Conservation (phyloP, 2,888 invertebrate genomes). For the Callyntrura guangdongensis region DNA sequence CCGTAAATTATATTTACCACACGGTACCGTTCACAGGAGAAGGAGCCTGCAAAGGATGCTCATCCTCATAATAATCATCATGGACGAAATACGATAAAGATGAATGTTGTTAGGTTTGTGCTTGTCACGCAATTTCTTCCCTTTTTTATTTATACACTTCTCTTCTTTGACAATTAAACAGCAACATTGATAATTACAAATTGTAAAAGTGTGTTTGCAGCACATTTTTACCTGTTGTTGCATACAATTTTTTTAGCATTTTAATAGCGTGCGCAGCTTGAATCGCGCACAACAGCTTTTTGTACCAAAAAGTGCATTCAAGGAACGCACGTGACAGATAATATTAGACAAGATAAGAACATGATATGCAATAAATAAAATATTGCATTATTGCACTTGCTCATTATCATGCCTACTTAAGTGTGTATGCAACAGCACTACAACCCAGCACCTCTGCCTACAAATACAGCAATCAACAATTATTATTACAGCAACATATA, state of each 20-base stretch:
- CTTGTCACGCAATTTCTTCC: neutral
- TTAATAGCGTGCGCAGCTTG: neutral
- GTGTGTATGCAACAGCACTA: neutral
- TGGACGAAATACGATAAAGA: neutral
- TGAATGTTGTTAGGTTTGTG: constrained; percentile 4
- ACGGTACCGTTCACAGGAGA: too few species aligned
- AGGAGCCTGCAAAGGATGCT: too few species aligned
- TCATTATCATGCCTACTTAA: neutral
- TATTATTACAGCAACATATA: neutral
- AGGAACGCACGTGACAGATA: neutral
- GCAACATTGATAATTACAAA: constrained; percentile 15
- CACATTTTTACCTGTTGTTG: neutral
- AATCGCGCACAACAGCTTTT: neutral
- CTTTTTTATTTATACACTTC: neutral
- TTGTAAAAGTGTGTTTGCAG: neutral
- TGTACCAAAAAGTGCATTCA: neutral
- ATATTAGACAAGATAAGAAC: constrained; percentile 4
- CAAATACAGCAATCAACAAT: neutral
- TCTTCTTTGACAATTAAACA: neutral
- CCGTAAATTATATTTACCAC: too few species aligned
- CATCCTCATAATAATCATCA: too few species aligned
- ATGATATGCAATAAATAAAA: constrained; percentile 31
- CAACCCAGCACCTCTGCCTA: neutral
- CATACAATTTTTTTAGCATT: constrained; percentile 10
- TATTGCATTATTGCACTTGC: constrained; percentile 5